Percentiles rank a stretch among this genome's conserved stretches.
phyloP scores from a whole-genome alignment of 1,140 invertebrate genomes.

The Rhynchophorus ferrugineus region DNA sequence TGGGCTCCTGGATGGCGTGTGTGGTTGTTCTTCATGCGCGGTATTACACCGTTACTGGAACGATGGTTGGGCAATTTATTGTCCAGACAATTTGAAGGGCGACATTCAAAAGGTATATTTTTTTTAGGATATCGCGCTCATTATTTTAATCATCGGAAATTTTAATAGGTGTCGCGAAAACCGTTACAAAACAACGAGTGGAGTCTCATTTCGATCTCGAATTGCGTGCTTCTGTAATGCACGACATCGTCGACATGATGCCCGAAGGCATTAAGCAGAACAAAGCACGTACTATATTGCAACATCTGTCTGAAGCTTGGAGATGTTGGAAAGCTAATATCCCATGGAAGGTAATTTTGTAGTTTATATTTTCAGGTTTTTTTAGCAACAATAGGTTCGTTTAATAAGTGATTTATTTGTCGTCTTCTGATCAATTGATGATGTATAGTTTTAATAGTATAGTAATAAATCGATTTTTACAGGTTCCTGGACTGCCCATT shows the following conservation, averaged over 20 bases:
- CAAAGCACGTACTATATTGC: slow-evolving; percentile 96
- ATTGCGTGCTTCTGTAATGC: slow-evolving; percentile 96
- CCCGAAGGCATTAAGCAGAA: slow-evolving; percentile 99
- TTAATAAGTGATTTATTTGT: no score
- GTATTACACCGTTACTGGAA: slow-evolving; percentile 95
- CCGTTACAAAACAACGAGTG: slow-evolving; percentile 98
- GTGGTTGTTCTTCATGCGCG: slow-evolving; percentile 99
- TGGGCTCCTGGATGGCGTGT: slow-evolving; percentile 99
- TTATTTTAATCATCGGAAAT: neutral
- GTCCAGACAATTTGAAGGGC: slow-evolving; percentile 96
- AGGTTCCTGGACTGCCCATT: slow-evolving; percentile 93
- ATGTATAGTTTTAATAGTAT: no score
- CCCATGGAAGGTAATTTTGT: slow-evolving; percentile 83
- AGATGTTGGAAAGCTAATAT: slow-evolving; percentile 99
- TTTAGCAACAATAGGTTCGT: no score
- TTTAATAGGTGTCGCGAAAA: slow-evolving; percentile 88
- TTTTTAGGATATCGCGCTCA: neutral
- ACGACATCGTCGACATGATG: slow-evolving; percentile 99
- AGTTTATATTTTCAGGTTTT: neutral
- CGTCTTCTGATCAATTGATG: no score
- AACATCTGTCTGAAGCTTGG: slow-evolving; percentile 99
- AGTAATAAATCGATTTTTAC: slow-evolving; percentile 3
- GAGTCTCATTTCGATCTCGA: slow-evolving; percentile 99
- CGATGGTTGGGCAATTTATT: slow-evolving; percentile 97
- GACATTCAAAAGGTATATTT: slow-evolving; percentile 76